Evolutionary conservation across 2,113 vertebrate genomes (phyloP), one percentile per base, ranked within the genome.

Genomic region (Platysteira castanea): DNA sequence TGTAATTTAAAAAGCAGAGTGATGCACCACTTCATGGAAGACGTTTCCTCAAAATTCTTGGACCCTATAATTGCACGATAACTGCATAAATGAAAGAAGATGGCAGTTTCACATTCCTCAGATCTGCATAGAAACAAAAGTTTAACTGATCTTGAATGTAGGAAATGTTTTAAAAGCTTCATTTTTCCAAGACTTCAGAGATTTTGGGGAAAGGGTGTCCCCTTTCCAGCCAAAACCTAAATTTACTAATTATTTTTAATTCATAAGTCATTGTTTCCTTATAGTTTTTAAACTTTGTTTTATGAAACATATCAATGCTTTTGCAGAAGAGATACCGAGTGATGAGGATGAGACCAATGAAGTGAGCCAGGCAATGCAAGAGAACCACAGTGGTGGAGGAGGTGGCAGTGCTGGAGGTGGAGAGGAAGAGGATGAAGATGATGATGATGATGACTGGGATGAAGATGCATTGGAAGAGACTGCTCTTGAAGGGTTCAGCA

Each of bases 381-480:
- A 99, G 76, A 98, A 98, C 57, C 95, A 95, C 2, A 23, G 96
- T 47, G 97, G 97, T 50, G 93, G 97, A 6, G 94, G 94, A 28
- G 99, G 90, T 7, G 98, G 98, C 0, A 98, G 98, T 0, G 98
- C 98, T 1, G 98, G 98, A 7, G 98, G 98, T 4, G 99, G 98
- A 2, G 99, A 90, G 1, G 97, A 98, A 14, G 98, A 98, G 0
- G 98, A 98, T 0, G 99, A 99, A 0, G 98, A 99, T 1, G 98
- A 99, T 6, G 98, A 99, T n/a, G 98, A 99, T 1, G 99, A 99
- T 0, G 99, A 99, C 96, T 99, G 99, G 99, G 99, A 99, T n/a
- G 99, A 99, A 46, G 99, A 99, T 8, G 98, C 98, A 6, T 95
- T 99, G 75, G 99, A 99, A 85, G 99, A 99, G 63, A 99, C 99